Conservation (phyloP, 2,113 vertebrate genomes). For the Cynocephalus volans region DNA sequence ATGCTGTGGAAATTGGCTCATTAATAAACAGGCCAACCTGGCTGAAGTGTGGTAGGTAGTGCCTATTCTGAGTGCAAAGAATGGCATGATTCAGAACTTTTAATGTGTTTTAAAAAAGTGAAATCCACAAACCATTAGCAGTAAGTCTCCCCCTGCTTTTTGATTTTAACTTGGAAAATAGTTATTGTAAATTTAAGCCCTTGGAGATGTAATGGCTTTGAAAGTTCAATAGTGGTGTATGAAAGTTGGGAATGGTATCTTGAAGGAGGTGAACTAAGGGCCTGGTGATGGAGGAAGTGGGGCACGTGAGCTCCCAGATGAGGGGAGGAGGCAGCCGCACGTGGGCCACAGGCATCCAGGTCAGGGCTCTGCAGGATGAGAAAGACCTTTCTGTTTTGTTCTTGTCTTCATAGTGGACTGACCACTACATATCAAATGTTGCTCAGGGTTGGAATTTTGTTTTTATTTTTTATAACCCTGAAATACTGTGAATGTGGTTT, state of each 20-base stretch:
- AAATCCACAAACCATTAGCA: background rate
- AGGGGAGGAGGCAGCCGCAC: background rate
- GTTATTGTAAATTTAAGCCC: background rate
- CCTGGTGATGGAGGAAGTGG: background rate
- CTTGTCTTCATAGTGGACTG: background rate
- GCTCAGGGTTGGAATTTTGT: background rate
- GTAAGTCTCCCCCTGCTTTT: background rate
- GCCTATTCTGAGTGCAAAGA: slow-evolving; percentile 7
- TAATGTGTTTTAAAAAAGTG: background rate
- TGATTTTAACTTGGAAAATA: slow-evolving; percentile 24
- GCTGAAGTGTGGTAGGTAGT: background rate
- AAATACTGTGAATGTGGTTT: background rate
- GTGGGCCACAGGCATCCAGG: accelerated
- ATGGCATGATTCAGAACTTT: background rate
- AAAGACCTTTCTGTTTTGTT: background rate
- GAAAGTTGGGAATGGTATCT: background rate
- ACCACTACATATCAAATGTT: background rate
- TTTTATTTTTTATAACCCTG: background rate
- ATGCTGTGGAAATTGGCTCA: background rate
- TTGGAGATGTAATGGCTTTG: slow-evolving; percentile 34
- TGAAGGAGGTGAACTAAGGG: slow-evolving; percentile 12
- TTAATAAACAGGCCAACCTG: slow-evolving; percentile 25
- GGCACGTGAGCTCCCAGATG: background rate
- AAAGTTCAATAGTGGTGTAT: background rate
- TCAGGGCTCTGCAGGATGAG: too few relatives aligned